A percentile compares a stretch with the other conserved stretches of the same genome.
phyloP scores from a whole-genome alignment of 2,113 vertebrate species.

The Triplophysa siluroides region DNA sequence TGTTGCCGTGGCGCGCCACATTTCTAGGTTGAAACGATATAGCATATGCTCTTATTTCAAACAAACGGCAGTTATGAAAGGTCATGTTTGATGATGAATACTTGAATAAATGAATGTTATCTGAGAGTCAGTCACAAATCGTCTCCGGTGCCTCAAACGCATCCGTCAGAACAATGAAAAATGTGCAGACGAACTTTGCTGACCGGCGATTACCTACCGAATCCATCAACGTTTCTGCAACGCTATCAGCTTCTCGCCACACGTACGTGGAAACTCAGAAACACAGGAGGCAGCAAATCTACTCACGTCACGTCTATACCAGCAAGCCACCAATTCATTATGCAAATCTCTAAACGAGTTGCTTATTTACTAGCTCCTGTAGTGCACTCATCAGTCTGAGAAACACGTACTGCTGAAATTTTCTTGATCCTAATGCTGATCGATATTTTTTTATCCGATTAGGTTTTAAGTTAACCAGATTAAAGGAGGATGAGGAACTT shows the following conservation, averaged over 20 bases:
- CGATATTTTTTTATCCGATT: conserved; percentile 1
- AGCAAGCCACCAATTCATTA: conserved; percentile 40
- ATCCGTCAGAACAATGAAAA: conserved; percentile 34
- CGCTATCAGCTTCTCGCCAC: conserved; percentile 36
- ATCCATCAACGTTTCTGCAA: conserved; percentile 45
- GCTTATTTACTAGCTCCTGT: conserved; percentile 43
- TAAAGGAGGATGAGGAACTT: neutral
- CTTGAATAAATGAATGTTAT: conserved; percentile 20
- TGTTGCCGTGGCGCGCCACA: neutral
- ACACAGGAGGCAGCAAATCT: conserved; percentile 25
- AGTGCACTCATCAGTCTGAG: conserved; percentile 17
- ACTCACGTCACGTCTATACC: conserved; percentile 1
- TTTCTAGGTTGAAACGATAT: conserved; percentile 11
- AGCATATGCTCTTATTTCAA: conserved; percentile 6
- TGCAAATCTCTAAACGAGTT: conserved; percentile 49
- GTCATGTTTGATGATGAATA: conserved; percentile 28
- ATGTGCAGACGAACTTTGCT: conserved; percentile 32
- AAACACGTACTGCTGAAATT: conserved; percentile 34
- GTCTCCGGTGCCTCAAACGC: conserved; percentile 10
- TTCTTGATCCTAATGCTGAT: neutral
- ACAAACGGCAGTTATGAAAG: conserved; percentile 16
- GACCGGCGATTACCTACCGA: conserved; percentile 41
- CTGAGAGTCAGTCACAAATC: conserved; percentile 8
- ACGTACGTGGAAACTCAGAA: conserved; percentile 14
- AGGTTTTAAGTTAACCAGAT: conserved; percentile 11